A percentile compares a stretch with the other conserved stretches of the same genome.
Conservation (phyloP, 2,888 invertebrate species). For the Aplocera efformata region DNA sequence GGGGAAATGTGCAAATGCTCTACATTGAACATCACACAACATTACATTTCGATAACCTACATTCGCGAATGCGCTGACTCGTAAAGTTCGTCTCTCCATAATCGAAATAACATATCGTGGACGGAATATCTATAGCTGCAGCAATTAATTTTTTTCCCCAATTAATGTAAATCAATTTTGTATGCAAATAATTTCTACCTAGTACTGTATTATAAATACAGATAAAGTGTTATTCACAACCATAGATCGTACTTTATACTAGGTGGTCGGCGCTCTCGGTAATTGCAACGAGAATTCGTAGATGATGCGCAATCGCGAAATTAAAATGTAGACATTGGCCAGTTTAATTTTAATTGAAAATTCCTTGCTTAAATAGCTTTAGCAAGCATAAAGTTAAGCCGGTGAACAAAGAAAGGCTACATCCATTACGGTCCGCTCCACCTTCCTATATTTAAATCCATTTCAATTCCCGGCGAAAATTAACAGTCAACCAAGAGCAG, state of each 20-base stretch:
- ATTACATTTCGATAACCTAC: slow-evolving; percentile 22
- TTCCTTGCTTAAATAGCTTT: slow-evolving; percentile 15
- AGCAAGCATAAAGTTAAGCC: slow-evolving; percentile 18
- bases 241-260: no score
- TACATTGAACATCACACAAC: slow-evolving; percentile 16
- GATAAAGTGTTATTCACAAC: no score
- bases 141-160: slow-evolving; percentile 4
- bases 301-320: not conserved
- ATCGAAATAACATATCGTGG: slow-evolving; percentile 19
- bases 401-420: slow-evolving; percentile 22
- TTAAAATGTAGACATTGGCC: slow-evolving; percentile 6
- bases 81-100: slow-evolving; percentile 20
- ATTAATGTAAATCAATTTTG: not conserved
- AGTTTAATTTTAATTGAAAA: slow-evolving; percentile 17
- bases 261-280: no score
- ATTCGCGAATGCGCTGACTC: slow-evolving; percentile 19
- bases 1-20: not conserved
- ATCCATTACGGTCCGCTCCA: slow-evolving; percentile 22
- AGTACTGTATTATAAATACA: no score
- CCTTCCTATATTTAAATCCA: slow-evolving; percentile 29
- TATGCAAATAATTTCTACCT: no score
- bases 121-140: slow-evolving; percentile 16
- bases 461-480: slow-evolving; percentile 25
- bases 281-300: no score
- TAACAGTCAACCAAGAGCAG: slow-evolving; percentile 25